Conservation (phyloP, 1,140 invertebrate genomes). For the Heliconius melpomene region DNA sequence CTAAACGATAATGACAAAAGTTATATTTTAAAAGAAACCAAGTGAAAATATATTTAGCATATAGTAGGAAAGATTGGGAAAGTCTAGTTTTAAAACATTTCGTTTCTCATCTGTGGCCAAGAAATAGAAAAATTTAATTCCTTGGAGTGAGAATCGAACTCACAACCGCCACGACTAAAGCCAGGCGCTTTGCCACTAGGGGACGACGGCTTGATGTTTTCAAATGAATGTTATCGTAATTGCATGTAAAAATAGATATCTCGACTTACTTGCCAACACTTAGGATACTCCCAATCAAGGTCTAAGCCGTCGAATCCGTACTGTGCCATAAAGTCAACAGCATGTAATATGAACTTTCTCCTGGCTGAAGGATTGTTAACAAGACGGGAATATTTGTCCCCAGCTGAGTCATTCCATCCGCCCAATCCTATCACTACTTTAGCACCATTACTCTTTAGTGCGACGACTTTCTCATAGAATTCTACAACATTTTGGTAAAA, state of each 20-base stretch:
- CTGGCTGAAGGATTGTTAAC: constrained; percentile 88
- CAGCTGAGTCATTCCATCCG: constrained; percentile 94
- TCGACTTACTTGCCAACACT: constrained; percentile 93
- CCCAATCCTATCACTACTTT: constrained; percentile 93
- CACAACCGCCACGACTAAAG: too few species aligned
- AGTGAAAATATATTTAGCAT: neutral
- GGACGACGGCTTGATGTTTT: neutral
- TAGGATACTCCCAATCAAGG: constrained; percentile 95
- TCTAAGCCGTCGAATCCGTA: constrained; percentile 93
- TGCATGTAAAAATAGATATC: constrained; percentile 45
- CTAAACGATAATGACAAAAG: constrained; percentile 73
- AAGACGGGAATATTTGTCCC: constrained; percentile 92
- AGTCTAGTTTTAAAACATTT: too few species aligned
- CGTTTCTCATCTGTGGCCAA: too few species aligned
- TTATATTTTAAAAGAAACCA: neutral
- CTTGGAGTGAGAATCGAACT: too few species aligned
- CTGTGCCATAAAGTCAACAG: constrained; percentile 89
- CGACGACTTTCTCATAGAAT: constrained; percentile 92
- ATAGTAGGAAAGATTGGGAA: too few species aligned
- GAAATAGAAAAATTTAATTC: too few species aligned
- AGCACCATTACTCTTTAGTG: constrained; percentile 87
- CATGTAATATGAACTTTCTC: constrained; percentile 87
- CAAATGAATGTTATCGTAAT: neutral
- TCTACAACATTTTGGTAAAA: constrained; percentile 75
- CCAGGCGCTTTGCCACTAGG: too few species aligned